Evolutionary conservation across 2,113 vertebrate species (phyloP).

Genomic region (Actenoides lindsayi): DNA sequence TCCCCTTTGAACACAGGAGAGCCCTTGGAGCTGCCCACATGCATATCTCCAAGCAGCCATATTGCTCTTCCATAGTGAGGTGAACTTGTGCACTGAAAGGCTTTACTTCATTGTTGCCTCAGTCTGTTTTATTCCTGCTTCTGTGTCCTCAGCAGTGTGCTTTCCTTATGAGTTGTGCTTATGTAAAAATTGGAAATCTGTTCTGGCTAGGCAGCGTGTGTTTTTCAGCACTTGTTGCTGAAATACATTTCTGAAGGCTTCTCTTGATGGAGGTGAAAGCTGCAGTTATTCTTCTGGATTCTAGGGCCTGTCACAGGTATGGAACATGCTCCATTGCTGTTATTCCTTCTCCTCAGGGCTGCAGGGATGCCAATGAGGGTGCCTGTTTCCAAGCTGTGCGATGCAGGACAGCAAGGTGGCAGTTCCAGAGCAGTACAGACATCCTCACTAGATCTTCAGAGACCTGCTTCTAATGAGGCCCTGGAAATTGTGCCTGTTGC

Average conservation of each 20-base stretch:
- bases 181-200: background rate
- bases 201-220: background rate
- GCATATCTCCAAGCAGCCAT: background rate
- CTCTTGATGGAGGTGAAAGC: background rate
- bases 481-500: background rate
- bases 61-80: background rate
- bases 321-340: background rate
- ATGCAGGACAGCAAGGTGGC: background rate
- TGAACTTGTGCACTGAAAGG: background rate
- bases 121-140: background rate
- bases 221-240: background rate
- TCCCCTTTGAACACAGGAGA: background rate
- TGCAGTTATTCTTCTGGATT: background rate
- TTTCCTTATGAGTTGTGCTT: background rate
- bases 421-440: background rate
- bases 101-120: background rate
- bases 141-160: background rate
- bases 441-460: background rate
- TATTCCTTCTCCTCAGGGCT: constrained; percentile 11
- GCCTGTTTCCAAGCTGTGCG: background rate
- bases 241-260: background rate
- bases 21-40: background rate
- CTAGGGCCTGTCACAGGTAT: background rate
- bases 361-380: constrained; percentile 49
- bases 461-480: background rate